Base-by-base conservation (phyloP, 2,113 vertebrate species). In the Sigmodon hispidus region DNA sequence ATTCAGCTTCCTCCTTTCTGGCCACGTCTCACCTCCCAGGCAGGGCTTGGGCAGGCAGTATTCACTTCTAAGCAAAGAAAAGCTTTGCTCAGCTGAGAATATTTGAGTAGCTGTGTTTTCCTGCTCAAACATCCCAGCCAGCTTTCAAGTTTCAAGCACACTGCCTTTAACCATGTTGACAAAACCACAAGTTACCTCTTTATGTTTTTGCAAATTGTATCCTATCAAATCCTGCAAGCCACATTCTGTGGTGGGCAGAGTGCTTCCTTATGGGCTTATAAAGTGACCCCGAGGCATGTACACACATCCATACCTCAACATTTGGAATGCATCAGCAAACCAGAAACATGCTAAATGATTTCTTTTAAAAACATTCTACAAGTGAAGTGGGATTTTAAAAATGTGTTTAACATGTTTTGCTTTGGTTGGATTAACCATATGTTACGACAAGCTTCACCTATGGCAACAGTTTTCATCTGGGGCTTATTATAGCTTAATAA, bases 381-480 rank as follows among this genome's bases (percentile, higher is more conserved):
- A 97, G 97, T 97, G 95, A 97, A 97, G 93, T 94, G 84, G 21
- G 0, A 97, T 97, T 95, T 97, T 4, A 63, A 96, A 98, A 98
- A 96, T 70, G 61, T 86, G 90, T 97, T 98, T 97, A 83, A 97
- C 81, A 0, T 98, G 97, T 97, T 98, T 98, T 98, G 95, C 97
- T 98, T 98, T 65, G 92, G 93, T 97, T 96, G 86, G 95, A 97
- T 96, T 97, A 93, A 96, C 98, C 98, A 98, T 98, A 98, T 98
- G 98, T 98, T 98, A 97, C 97, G 98, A 98, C 96, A 97, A 98
- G 98, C 95, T 98, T 98, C 96, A 98, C 97, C 98, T 97, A 97
- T 97, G 91, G 97, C 90, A 98, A 97, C 97, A 98, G 94, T 97
- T 97, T 96, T 98, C 96, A 94, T 98, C 96, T 94, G 98, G 97